A percentile compares a stretch with the other conserved stretches of the same genome.
Conservation (phyloP, 2,888 invertebrate genomes). For the Chalcosyrphus nemorum region DNA sequence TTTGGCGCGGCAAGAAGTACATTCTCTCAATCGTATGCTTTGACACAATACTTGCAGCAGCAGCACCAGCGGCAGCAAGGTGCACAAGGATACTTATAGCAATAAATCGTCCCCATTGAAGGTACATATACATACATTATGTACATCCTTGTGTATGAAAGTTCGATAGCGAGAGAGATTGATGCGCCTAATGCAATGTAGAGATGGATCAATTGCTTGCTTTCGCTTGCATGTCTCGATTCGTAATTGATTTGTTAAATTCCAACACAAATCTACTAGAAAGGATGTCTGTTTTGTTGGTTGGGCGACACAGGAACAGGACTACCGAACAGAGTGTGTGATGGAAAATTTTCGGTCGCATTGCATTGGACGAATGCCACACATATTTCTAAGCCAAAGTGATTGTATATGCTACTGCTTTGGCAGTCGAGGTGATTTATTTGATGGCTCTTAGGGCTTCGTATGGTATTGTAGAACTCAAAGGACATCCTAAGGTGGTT, state of each 20-base stretch:
- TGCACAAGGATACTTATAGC: constrained; percentile 41
- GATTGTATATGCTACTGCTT: not conserved
- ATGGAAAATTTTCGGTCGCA: constrained; percentile 24
- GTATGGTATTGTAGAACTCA: not conserved
- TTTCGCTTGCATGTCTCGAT: constrained; percentile 52
- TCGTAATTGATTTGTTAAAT: constrained; percentile 64
- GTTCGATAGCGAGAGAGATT: constrained; percentile 29
- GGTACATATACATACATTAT: no score
- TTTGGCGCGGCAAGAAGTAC: no score
- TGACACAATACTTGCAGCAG: constrained; percentile 13
- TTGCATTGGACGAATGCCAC: constrained; percentile 7
- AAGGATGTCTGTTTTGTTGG: constrained; percentile 1
- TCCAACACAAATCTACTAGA: constrained; percentile 17
- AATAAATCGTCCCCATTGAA: constrained; percentile 62
- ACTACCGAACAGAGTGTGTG: no score
- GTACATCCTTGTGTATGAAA: constrained; percentile 30
- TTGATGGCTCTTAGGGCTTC: not conserved
- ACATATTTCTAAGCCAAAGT: not conserved
- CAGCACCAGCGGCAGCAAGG: not conserved
- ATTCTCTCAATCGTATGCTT: constrained; percentile 45
- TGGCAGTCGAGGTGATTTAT: constrained; percentile 1
- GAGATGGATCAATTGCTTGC: constrained; percentile 63
- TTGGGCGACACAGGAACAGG: no score
- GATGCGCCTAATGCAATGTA: constrained; percentile 60
- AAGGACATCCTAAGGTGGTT: not conserved